A percentile compares a stretch with the other conserved stretches of the same genome.
phyloP scores from a whole-genome alignment of 1,140 invertebrate genomes.

The Drosophila erecta region DNA sequence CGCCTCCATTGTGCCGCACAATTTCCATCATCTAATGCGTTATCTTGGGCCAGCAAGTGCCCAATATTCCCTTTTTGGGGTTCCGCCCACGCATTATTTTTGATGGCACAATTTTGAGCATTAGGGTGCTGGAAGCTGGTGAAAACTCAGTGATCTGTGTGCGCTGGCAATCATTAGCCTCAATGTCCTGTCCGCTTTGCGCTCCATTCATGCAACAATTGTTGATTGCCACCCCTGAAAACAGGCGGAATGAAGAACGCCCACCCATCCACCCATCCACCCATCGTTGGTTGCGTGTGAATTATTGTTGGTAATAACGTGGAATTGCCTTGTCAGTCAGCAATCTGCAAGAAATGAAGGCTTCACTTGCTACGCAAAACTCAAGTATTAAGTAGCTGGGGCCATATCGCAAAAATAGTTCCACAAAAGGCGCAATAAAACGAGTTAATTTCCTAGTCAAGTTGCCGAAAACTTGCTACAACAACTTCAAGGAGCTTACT shows the following conservation, averaged over 20 bases:
- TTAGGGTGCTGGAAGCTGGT: constrained; percentile 1
- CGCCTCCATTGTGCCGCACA: constrained; percentile 39
- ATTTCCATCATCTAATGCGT: constrained; percentile 60
- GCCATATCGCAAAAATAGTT: constrained; percentile 16
- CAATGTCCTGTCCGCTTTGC: constrained; percentile 39
- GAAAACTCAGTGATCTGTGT: constrained; percentile 70
- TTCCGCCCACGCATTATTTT: constrained; percentile 67
- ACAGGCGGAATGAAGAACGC: constrained; percentile 3
- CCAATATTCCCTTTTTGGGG: background rate
- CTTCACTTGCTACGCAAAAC: constrained; percentile 20
- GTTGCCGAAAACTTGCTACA: constrained; percentile 15
- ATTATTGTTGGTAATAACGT: constrained; percentile 71
- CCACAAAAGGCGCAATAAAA: constrained; percentile 63
- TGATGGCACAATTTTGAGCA: constrained; percentile 79
- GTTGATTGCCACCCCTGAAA: constrained; percentile 58
- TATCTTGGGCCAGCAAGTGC: constrained; percentile 30
- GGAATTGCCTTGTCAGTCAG: constrained; percentile 68
- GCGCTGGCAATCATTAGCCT: constrained; percentile 72
- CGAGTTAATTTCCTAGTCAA: constrained; percentile 73
- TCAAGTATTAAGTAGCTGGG: background rate
- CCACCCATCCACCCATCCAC: constrained; percentile 1
- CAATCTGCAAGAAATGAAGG: constrained; percentile 58
- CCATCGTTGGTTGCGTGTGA: constrained; percentile 65
- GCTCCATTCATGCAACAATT: constrained; percentile 78
- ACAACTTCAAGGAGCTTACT: constrained; percentile 1